These are phyloP conservation scores for Silvanus unidentatus DNA, from an alignment of 2,888 invertebrate genomes.

Conservation along the genomic window DNA sequence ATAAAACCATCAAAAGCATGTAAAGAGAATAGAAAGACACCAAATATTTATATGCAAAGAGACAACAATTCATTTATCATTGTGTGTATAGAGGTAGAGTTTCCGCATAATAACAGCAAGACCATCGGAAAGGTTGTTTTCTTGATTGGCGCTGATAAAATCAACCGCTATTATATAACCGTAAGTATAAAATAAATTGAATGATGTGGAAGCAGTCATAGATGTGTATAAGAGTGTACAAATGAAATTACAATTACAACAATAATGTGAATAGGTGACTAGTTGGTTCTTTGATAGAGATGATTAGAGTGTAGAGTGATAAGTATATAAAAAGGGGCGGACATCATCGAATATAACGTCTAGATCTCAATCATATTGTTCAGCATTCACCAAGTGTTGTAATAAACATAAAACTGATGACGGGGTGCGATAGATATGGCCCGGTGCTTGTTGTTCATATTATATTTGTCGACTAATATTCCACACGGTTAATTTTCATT, in stretches of 20 bases:
- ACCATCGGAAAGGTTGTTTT: too few relatives aligned
- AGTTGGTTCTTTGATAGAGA: slow-evolving; percentile 11
- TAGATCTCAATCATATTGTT: slow-evolving; percentile 30
- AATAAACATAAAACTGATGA: slow-evolving; percentile 33
- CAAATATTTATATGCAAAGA: too few relatives aligned
- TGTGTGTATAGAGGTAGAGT: too few relatives aligned
- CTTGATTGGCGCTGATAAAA: too few relatives aligned
- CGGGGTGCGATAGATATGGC: slow-evolving; percentile 24
- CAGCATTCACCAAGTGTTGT: slow-evolving; percentile 31
- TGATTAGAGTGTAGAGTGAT: slow-evolving; percentile 12
- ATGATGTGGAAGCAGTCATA: too few relatives aligned
- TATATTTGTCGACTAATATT: slow-evolving; percentile 14
- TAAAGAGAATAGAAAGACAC: too few relatives aligned
- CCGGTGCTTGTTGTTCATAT: slow-evolving; percentile 20
- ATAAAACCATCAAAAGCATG: too few relatives aligned
- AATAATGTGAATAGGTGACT: not conserved
- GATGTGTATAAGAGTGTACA: not conserved
- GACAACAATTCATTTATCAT: too few relatives aligned
- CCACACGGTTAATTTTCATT: slow-evolving; percentile 22
- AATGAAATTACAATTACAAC: slow-evolving; percentile 2
- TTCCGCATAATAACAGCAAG: too few relatives aligned
- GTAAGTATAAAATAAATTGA: too few relatives aligned
- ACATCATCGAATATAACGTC: slow-evolving; percentile 20
- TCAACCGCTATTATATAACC: too few relatives aligned
- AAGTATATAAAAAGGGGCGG: slow-evolving; percentile 18